Conservation (phyloP, 23 tunicate genomes). For the Halocynthia aurantium region DNA sequence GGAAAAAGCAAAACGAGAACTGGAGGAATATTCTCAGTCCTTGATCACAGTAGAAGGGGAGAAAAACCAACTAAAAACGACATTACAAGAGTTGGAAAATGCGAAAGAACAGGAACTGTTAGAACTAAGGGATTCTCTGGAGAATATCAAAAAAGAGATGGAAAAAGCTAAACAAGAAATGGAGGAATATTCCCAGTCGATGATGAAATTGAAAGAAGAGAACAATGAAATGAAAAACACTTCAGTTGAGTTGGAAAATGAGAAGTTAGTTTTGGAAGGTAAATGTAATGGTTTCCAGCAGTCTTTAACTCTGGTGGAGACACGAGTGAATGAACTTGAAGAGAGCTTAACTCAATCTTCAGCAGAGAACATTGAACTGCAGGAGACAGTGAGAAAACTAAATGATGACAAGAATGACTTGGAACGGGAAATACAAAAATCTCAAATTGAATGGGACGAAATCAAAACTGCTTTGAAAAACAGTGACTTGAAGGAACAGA, state of each 20-base stretch:
- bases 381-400: not conserved
- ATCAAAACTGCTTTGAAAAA: not conserved
- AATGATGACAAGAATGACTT: not conserved
- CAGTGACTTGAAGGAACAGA: not conserved
- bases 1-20: not conserved
- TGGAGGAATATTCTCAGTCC: not conserved
- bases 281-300: slow-evolving; percentile 6
- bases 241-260: not conserved
- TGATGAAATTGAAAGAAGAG: too few relatives aligned
- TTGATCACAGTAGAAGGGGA: too few relatives aligned
- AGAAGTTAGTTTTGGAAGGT: not conserved
- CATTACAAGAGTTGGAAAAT: too few relatives aligned
- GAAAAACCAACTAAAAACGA: too few relatives aligned
- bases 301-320: not conserved
- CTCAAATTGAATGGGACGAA: not conserved
- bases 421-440: not conserved
- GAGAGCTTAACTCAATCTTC: not conserved
- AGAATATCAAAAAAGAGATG: too few relatives aligned
- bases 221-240: too few relatives aligned
- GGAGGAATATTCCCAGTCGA: too few relatives aligned
- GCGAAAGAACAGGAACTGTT: too few relatives aligned
- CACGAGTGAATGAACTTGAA: not conserved
- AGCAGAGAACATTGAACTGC: not conserved
- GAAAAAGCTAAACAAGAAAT: too few relatives aligned
- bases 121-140: too few relatives aligned